Conservation (phyloP, 1,140 invertebrate genomes). For the Aphis gossypii region DNA sequence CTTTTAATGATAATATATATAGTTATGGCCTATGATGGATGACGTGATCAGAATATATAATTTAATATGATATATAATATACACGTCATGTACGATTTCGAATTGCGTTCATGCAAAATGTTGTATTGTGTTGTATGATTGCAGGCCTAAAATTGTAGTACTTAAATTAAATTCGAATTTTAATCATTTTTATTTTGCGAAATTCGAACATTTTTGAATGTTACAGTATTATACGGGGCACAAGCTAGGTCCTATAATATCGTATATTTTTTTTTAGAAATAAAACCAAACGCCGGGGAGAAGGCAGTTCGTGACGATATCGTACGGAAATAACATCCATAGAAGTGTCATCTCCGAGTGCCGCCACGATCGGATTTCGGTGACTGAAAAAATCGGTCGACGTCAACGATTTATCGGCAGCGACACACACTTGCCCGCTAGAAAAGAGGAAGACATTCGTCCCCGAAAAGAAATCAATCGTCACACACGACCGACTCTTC, state of each 20-base stretch:
- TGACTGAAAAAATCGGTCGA: background rate
- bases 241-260: no score
- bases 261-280: background rate
- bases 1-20: no score
- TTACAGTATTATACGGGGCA: background rate
- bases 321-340: background rate
- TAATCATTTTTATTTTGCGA: no score
- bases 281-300: background rate
- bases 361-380: background rate
- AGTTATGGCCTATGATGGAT: no score
- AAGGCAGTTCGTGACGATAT: background rate
- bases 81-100: no score
- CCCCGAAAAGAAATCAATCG: slow-evolving; percentile 52
- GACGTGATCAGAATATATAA: no score
- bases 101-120: no score
- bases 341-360: background rate
- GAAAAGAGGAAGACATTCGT: slow-evolving; percentile 35
- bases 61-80: no score
- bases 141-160: no score
- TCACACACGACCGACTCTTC: slow-evolving; percentile 48
- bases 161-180: no score
- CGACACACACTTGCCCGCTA: background rate
- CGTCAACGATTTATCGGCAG: slow-evolving; percentile 8
- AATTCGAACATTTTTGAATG: background rate
- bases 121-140: no score